A percentile compares a stretch with the other conserved stretches of the same genome.
Conservation (phyloP, 2,797 vertebrate genomes). For the Epinephelus awoara region DNA sequence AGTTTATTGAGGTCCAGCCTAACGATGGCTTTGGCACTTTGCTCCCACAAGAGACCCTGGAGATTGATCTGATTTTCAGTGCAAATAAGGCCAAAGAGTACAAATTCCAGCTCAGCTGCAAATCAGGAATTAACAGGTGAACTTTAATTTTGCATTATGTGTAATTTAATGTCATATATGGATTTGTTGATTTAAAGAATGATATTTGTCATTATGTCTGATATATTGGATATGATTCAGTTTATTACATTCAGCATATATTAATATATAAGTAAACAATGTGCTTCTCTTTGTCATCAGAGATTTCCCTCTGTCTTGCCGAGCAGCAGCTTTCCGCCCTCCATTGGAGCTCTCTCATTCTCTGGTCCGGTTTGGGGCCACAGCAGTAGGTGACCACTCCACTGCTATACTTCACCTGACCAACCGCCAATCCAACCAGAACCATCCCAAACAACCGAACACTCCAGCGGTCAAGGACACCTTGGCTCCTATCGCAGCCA, state of each 20-base stretch:
- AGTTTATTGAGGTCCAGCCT: conserved; percentile 94
- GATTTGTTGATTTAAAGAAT: not conserved
- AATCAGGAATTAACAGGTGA: conserved; percentile 91
- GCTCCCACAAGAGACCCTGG: conserved; percentile 90
- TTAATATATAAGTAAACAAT: not conserved
- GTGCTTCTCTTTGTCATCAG: conserved; percentile 71
- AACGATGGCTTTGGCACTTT: conserved; percentile 91
- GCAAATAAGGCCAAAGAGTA: conserved; percentile 87
- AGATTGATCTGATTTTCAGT: conserved; percentile 90
- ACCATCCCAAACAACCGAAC: conserved; percentile 66
- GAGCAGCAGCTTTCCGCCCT: conserved; percentile 88
- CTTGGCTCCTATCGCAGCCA: conserved; percentile 74
- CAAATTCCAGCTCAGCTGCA: conserved; percentile 90
- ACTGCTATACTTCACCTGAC: conserved; percentile 85
- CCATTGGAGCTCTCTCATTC: conserved; percentile 92
- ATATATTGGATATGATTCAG: not conserved
- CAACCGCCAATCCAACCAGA: conserved; percentile 77
- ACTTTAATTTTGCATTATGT: not conserved
- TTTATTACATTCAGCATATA: not conserved
- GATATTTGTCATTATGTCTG: not conserved
- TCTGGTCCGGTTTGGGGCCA: conserved; percentile 90
- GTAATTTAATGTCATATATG: not conserved
- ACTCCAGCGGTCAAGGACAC: conserved; percentile 66
- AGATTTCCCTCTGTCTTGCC: conserved; percentile 90
- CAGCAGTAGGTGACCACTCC: conserved; percentile 86